A percentile compares a stretch with the other conserved stretches of the same genome.
phyloP scores from a whole-genome alignment of 2,797 vertebrate genomes.

The Sebastes steindachneri region DNA sequence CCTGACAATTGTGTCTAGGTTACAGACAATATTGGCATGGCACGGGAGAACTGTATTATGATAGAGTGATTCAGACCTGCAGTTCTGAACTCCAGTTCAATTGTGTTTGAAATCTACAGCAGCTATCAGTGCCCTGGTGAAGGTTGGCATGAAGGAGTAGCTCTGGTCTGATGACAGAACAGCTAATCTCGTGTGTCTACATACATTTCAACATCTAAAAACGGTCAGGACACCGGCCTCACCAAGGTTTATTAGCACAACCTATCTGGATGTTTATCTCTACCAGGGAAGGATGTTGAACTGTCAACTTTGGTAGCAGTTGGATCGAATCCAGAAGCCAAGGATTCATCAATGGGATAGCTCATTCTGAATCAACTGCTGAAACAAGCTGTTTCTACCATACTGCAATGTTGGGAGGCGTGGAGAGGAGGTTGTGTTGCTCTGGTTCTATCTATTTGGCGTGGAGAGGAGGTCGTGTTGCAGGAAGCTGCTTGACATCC shows the following conservation, averaged over 20 bases:
- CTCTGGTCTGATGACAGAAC: neutral
- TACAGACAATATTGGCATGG: no score
- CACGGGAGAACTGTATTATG: neutral
- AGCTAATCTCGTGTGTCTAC: neutral
- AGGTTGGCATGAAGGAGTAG: neutral
- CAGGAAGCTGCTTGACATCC: no score
- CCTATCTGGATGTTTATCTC: neutral
- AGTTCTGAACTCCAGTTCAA: neutral
- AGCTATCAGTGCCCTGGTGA: neutral
- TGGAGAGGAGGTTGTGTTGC: no score
- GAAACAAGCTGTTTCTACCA: no score
- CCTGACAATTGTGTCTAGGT: no score
- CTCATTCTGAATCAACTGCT: no score
- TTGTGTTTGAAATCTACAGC: neutral
- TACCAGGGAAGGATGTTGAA: neutral
- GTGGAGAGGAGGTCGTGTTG: fast-evolving
- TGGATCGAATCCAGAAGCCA: slow-evolving; percentile 3
- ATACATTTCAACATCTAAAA: neutral
- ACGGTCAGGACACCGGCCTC: slow-evolving; percentile 11
- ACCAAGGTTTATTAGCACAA: slow-evolving; percentile 13
- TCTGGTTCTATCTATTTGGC: no score
- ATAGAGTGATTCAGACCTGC: neutral
- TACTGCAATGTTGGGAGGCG: no score
- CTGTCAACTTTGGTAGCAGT: slow-evolving; percentile 23
- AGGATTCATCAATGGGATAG: no score